Conservation (phyloP, 2,113 vertebrate genomes). For the Phyllopteryx taeniolatus region DNA sequence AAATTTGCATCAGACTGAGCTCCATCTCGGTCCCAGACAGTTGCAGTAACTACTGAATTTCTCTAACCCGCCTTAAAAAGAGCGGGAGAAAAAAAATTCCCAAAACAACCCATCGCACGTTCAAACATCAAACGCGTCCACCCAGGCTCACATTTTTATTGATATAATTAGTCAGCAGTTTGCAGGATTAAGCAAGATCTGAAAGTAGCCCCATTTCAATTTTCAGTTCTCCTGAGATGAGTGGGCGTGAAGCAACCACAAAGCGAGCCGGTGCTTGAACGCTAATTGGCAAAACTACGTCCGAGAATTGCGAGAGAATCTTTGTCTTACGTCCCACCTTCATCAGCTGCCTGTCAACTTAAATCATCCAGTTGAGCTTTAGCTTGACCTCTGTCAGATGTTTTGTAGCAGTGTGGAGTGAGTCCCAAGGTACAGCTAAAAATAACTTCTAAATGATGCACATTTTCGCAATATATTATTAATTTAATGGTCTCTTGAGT, state of each 20-base stretch:
- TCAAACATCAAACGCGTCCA: no score
- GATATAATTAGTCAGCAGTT: no score
- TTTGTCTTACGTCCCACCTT: neutral
- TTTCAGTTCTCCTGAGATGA: no score
- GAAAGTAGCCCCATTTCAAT: no score
- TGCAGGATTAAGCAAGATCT: no score
- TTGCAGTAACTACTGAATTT: constrained; percentile 42
- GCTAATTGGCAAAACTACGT: neutral
- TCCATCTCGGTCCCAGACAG: constrained; percentile 51
- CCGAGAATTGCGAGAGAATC: neutral
- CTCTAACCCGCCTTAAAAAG: no score
- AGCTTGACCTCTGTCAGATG: constrained; percentile 10
- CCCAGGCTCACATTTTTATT: no score
- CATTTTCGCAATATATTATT: constrained; percentile 30
- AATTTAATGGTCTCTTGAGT: constrained; percentile 26
- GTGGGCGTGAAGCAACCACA: no score
- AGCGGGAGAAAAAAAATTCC: no score
- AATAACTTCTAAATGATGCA: constrained; percentile 29
- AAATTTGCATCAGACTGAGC: constrained; percentile 59
- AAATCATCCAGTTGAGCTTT: constrained; percentile 12
- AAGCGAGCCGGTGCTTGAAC: no score
- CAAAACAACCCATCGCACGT: no score
- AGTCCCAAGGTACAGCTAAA: constrained; percentile 23
- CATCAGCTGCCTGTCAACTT: constrained; percentile 7
- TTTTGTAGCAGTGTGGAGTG: neutral